Evolutionary conservation across 1,140 invertebrate genomes (phyloP), one percentile per base, ranked within the genome.

Genomic region (Diuraphis noxia): DNA sequence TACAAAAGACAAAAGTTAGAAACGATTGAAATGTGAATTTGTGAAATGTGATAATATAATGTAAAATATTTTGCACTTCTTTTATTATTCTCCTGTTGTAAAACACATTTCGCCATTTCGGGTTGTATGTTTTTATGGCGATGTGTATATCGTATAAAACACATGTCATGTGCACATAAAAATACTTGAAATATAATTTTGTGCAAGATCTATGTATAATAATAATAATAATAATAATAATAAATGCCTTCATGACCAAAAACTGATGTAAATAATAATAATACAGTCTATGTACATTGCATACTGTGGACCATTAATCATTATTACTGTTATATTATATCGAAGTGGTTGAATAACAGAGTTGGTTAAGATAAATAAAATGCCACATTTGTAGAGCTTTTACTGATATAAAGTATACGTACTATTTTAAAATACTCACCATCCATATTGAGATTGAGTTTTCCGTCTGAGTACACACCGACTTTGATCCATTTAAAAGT

Each of bases 401-500:
- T 72, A 72, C 13, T 10, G n/a, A n/a, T 72, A 72, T 72, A 72
- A n/a, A n/a, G 30, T 63, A n/a, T 63, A 63, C 10, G 56, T 72
- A 17, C 30, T 72, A n/a, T 72, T 30, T 4, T 46, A 87, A 92
- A 88, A 56, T 92, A 92, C 94, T 95, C 93, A 98, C 97, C 96
- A 92, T 96, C 95, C 95, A 97, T 96, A 93, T 98, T 96, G 5
- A 98, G 94, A n/a, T 95, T 94, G 6, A 98, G 94, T 93, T 96
- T 95, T 23, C 96, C 97, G 38, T 93, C 93, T 21, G 92, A 94
- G 94, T 98, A 98, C 93, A 97, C 96, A 3, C 98, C 98, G 2
- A 98, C 97, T 92, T 96, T 96, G 25, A 97, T 95, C 98, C 98
- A 99, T 92, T 96, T 95, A 94, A 97, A 98, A 21, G n/a, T 38